phyloP scores from a whole-genome alignment of 2,113 vertebrate genomes.

The Cyprinodon variegatus region DNA sequence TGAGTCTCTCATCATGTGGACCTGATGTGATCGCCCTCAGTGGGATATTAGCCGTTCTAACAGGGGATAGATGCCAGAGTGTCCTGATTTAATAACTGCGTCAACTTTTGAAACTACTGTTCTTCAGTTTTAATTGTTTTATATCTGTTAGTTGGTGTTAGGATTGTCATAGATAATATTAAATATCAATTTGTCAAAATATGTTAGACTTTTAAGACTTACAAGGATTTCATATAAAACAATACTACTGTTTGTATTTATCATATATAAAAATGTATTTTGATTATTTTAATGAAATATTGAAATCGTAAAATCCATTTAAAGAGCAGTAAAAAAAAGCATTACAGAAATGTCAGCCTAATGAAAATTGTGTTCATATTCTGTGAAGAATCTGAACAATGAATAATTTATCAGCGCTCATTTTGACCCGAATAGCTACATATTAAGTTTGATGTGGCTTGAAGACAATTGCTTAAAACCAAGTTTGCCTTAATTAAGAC shows the following conservation, averaged over 20 bases:
- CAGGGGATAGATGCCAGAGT: not conserved
- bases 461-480: not conserved
- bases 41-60: not conserved
- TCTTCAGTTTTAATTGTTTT: not conserved
- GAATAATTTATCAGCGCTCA: no score
- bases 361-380: no score
- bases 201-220: not conserved
- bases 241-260: no score
- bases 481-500: not conserved
- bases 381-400: no score
- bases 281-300: no score
- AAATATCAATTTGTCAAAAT: not conserved
- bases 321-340: no score
- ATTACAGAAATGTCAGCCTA: no score
- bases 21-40: not conserved
- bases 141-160: not conserved
- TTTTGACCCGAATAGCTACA: not conserved
- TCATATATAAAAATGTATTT: no score
- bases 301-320: no score
- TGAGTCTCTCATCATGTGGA: not conserved
- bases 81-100: not conserved
- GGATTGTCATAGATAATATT: no score
- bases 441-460: not conserved
- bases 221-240: no score
- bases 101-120: not conserved